Percentiles rank a stretch among this genome's conserved stretches.
These are phyloP conservation scores for Entomyzon cyanotis DNA, from an alignment of 2,113 vertebrate genomes.

Conservation along the genomic window DNA sequence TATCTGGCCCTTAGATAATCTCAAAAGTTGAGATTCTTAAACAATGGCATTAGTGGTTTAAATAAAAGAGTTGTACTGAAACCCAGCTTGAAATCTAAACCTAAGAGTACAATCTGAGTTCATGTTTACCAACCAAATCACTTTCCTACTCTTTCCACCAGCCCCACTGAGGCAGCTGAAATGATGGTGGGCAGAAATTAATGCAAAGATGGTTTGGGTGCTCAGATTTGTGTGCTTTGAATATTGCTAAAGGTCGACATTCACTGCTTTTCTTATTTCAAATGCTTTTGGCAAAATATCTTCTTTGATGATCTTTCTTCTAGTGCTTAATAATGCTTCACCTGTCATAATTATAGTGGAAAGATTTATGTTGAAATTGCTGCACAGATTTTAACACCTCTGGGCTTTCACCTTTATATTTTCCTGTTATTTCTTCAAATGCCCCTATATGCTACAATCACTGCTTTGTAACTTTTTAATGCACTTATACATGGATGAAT, in stretches of 20 bases:
- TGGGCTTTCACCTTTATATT: neutral
- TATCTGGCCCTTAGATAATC: neutral
- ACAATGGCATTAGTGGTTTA: neutral
- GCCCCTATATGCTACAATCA: accelerated
- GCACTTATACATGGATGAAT: neutral
- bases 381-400: neutral
- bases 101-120: neutral
- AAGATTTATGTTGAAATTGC: neutral
- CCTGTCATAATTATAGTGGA: neutral
- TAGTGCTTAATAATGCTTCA: neutral
- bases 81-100: neutral
- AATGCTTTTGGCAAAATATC: neutral
- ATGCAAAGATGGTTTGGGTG: accelerated
- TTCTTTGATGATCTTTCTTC: neutral
- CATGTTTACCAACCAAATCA: neutral
- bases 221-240: neutral
- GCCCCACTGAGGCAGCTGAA: neutral
- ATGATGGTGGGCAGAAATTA: neutral
- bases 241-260: neutral
- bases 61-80: neutral
- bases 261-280: neutral
- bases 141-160: neutral
- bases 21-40: neutral
- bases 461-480: neutral
- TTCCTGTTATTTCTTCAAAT: neutral